These are phyloP conservation scores for Drosophila infuscata DNA, from an alignment of 2,888 invertebrate genomes.

Conservation along the genomic window DNA sequence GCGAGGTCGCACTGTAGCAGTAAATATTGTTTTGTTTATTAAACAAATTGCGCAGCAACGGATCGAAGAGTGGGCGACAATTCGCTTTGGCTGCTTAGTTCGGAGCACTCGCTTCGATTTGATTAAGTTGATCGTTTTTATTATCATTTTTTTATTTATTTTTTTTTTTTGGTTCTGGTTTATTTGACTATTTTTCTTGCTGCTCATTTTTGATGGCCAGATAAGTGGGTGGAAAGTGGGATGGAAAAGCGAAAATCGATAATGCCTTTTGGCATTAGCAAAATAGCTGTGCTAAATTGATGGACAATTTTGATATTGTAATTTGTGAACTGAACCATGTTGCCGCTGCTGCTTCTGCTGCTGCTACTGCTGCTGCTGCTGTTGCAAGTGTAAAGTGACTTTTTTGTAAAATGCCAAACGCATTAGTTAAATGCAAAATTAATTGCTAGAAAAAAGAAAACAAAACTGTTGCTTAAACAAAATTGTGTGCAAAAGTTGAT, in stretches of 20 bases:
- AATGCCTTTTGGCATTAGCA: conserved; percentile 63
- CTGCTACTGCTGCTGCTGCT: background rate
- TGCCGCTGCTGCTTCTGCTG: conserved; percentile 12
- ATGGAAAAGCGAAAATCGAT: conserved; percentile 68
- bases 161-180: background rate
- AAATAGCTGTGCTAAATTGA: conserved; percentile 42
- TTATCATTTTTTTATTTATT: background rate
- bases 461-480: conserved; percentile 25
- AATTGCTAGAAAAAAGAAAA: conserved; percentile 49
- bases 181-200: conserved; percentile 10
- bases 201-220: conserved; percentile 16
- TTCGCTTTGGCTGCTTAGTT: conserved; percentile 50
- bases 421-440: conserved; percentile 76
- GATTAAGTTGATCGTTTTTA: conserved; percentile 60
- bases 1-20: conserved; percentile 29
- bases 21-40: conserved; percentile 53
- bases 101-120: conserved; percentile 41
- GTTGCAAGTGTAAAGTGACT: conserved; percentile 42
- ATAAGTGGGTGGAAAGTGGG: conserved; percentile 24
- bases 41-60: conserved; percentile 63
- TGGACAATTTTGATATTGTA: conserved; percentile 68
- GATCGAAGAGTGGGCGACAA: conserved; percentile 39
- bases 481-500: conserved; percentile 44
- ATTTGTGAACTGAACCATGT: conserved; percentile 53
- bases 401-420: conserved; percentile 51